Evolutionary conservation across 2,113 vertebrate genomes (phyloP).

Genomic region (Misgurnus mizolepis): DNA sequence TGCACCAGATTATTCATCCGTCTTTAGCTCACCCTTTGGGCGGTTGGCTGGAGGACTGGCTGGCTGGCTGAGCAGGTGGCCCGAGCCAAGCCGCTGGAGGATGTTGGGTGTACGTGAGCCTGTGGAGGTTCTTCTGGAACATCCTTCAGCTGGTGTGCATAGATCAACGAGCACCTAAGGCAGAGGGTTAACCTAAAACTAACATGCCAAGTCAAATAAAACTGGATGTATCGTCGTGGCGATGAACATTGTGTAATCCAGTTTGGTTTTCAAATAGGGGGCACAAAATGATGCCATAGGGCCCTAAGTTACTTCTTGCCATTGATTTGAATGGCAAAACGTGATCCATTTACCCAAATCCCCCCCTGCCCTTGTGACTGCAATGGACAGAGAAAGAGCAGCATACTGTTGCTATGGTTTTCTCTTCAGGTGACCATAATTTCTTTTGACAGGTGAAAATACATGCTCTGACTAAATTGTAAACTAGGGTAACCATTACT

Average conservation of each 20-base stretch:
- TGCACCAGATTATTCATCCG: slow-evolving; percentile 64
- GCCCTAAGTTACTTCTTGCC: no score
- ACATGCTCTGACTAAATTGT: no score
- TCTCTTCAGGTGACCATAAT: no score
- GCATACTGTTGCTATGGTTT: no score
- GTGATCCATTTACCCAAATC: no score
- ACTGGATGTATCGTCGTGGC: background rate
- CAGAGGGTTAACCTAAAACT: slow-evolving; percentile 21
- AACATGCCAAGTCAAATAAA: background rate
- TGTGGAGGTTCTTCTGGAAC: slow-evolving; percentile 53
- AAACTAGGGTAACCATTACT: no score
- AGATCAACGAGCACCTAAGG: slow-evolving; percentile 53
- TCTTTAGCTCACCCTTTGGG: slow-evolving; percentile 30
- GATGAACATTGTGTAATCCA: background rate
- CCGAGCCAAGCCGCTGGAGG: slow-evolving; percentile 26
- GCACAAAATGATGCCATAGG: no score
- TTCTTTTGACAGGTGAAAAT: no score
- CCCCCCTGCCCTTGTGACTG: no score
- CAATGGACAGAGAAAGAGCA: no score
- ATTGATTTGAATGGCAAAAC: no score
- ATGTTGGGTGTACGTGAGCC: slow-evolving; percentile 49
- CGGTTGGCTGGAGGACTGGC: slow-evolving; percentile 30
- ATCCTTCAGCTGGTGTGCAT: slow-evolving; percentile 61
- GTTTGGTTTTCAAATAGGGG: no score
- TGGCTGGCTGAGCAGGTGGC: background rate